Conservation (phyloP, 1,140 invertebrate species). For the Octopus bimaculoides region DNA sequence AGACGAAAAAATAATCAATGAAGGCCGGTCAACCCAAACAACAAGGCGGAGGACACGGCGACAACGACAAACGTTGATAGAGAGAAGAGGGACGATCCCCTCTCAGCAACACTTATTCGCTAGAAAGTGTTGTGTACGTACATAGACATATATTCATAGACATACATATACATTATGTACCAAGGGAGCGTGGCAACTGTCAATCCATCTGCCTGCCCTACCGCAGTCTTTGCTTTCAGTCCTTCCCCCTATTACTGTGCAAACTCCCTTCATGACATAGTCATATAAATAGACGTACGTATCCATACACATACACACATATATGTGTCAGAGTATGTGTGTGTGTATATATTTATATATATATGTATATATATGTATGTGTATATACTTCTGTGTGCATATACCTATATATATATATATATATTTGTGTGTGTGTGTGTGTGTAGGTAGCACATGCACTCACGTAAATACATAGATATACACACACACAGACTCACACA, state of each 20-base stretch:
- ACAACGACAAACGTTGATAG: background rate
- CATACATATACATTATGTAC: too few species aligned
- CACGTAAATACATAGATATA: background rate
- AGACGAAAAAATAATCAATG: constrained; percentile 14
- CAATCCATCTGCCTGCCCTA: background rate
- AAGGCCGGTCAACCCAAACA: constrained; percentile 6
- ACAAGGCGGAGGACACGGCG: background rate
- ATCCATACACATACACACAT: background rate
- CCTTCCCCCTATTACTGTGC: background rate
- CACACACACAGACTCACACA: background rate
- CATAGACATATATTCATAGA: too few species aligned
- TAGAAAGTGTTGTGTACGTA: too few species aligned
- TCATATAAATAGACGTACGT: background rate
- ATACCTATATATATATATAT: background rate
- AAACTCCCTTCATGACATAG: background rate
- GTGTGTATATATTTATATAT: too few species aligned
- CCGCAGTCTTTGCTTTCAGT: background rate
- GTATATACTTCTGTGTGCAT: too few species aligned
- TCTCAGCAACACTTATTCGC: too few species aligned
- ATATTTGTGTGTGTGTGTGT: background rate
- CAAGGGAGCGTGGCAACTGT: background rate
- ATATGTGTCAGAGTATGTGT: too few species aligned
- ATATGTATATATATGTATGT: too few species aligned
- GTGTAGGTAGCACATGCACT: background rate
- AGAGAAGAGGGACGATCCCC: background rate